Conservation (phyloP, 35 echinoderm and acorn worm species). For the Heliocidaris erythrogramma region DNA sequence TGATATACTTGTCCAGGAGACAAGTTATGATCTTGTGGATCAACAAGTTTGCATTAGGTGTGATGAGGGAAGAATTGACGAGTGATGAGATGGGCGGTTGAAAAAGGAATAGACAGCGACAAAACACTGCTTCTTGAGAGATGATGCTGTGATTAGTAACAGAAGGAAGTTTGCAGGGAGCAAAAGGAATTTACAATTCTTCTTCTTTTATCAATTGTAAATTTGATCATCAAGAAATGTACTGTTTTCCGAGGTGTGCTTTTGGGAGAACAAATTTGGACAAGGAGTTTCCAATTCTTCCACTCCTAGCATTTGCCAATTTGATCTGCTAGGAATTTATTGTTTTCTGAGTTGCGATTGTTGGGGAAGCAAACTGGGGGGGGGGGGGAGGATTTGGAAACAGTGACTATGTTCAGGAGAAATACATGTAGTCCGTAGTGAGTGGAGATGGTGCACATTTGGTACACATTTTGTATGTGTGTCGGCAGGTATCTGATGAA, state of each 20-base stretch:
- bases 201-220: not conserved
- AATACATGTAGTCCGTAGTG: too few relatives aligned
- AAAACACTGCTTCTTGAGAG: not conserved
- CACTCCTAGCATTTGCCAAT: too few relatives aligned
- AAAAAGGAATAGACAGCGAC: not conserved
- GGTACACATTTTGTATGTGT: too few relatives aligned
- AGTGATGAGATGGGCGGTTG: not conserved
- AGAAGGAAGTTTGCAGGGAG: too few relatives aligned
- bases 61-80: not conserved
- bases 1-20: not conserved
- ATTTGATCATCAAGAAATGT: not conserved
- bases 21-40: conserved; percentile 4
- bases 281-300: not conserved
- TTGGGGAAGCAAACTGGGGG: not conserved
- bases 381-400: not conserved
- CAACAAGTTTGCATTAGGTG: not conserved
- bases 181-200: too few relatives aligned
- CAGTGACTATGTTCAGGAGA: too few relatives aligned
- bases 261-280: not conserved
- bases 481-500: too few relatives aligned
- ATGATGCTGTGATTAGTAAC: not conserved
- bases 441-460: too few relatives aligned
- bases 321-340: too few relatives aligned
- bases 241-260: not conserved
- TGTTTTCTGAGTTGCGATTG: too few relatives aligned